Evolutionary conservation across 2,113 vertebrate species (phyloP), one percentile per base, ranked within the genome.

Genomic region (Brachyhypopomus occidentalis): DNA sequence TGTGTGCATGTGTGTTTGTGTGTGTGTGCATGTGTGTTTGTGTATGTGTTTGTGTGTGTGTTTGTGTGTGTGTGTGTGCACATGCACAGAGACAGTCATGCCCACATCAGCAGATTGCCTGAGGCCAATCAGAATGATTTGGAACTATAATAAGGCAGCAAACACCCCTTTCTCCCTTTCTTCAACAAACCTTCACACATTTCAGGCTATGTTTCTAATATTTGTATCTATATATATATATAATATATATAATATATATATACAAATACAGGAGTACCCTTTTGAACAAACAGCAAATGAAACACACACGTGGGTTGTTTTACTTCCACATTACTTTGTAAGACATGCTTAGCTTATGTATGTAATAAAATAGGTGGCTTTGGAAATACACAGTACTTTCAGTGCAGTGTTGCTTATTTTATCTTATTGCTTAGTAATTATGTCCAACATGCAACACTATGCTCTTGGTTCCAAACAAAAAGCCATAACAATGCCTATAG

Each of bases 51-150:
- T 22, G 25, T 66, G 16, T 66, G 9, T 14, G 25, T 66, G 63
- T n/a, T 17, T 67, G 64, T 2, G 0, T 67, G 64, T 19, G 30
- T 22, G 30, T 30, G 17, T 67, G 30, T 25, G 30, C 63, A 66
- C 64, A 19, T 67, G 64, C 30, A 36, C 30, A 67, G 1, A 67
- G 27, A 69, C 20, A 69, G 66, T 38, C 64, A 30, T 67, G 30
- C 64, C 17, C 64, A 67, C 64, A 67, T 67, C 64, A 67, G 64
- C 27, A 67, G 64, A n/a, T n/a, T n/a, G n/a, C n/a, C n/a, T n/a
- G n/a, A n/a, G n/a, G n/a, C n/a, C n/a, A n/a, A n/a, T 67, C 64
- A 38, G 66, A 9, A 69, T 30, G 30, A 69, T 69, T 69, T 69
- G 19, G 34, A 69, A 69, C 8, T 20, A 17, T 36, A 69, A 69